Percentiles rank a stretch among this genome's conserved stretches.
Evolutionary conservation across 1,140 invertebrate species (phyloP).

Genomic region (Thaumetopoea pityocampa): DNA sequence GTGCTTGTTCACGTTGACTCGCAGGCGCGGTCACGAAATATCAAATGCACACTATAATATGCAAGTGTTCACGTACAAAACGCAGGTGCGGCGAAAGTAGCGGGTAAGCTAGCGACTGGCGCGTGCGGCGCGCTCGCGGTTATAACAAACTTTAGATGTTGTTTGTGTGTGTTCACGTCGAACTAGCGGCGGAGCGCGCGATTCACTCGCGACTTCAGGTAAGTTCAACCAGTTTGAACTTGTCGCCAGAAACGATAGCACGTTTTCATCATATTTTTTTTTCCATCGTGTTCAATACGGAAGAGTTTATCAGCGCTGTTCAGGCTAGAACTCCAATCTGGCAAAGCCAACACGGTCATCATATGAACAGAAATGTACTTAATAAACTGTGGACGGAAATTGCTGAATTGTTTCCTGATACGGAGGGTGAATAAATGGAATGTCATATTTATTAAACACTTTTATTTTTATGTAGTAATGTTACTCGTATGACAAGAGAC

Average conservation of each 20-base stretch:
- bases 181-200: constrained; percentile 19
- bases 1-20: too few relatives aligned
- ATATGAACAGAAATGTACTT: constrained; percentile 2
- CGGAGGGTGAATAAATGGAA: constrained; percentile 4
- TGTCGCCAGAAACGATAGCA: constrained; percentile 18
- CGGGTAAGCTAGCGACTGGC: too few relatives aligned
- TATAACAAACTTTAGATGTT: too few relatives aligned
- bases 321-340: constrained; percentile 18
- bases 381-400: constrained; percentile 2
- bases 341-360: constrained; percentile 12
- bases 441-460: neutral
- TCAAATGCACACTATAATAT: too few relatives aligned
- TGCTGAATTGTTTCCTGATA: constrained; percentile 3
- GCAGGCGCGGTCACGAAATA: too few relatives aligned
- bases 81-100: too few relatives aligned
- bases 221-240: constrained; percentile 20
- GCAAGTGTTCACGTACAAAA: too few relatives aligned
- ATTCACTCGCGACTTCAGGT: constrained; percentile 21
- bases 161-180: too few relatives aligned
- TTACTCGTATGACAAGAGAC: neutral
- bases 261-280: constrained; percentile 10
- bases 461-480: neutral
- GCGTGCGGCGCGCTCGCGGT: too few relatives aligned
- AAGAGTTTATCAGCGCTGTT: constrained; percentile 19
- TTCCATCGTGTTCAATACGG: too few relatives aligned